Evolutionary conservation across 2,113 vertebrate species (phyloP), one percentile per base, ranked within the genome.

Genomic region (Nycticorax nycticorax): DNA sequence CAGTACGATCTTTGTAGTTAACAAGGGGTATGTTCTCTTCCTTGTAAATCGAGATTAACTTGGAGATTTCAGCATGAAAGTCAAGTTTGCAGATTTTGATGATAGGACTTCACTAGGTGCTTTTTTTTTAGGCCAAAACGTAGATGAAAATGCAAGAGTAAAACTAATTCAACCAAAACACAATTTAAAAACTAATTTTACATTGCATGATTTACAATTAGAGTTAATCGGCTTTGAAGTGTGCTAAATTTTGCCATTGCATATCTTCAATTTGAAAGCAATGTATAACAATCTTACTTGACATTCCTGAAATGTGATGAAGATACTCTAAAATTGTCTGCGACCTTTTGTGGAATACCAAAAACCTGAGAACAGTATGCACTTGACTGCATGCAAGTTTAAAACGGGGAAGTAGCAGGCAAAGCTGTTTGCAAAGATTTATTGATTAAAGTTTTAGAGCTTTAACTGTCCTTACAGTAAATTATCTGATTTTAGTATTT

Each of bases 281-380:
- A 4, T 30, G 3, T 33, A 1, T 45, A 71, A 43, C 10, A 37
- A 13, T 43, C 30, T 75, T 71, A 87, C 86, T 87, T 95, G 82
- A 96, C 89, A 95, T 95, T 96, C 88, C 92, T 95, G 82, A 92
- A 80, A 66, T 0, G 2, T 57, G 52, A n/a, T 66, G 32, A 78
- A 89, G 43, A 50, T 66, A 12, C 14, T 82, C 20, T 52, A 21
- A 45, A 85, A 77, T 52, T 64, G 19, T 53, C 81, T 91, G 78
- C 57, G 79, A 24, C 47, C 63, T 92, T 92, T 73, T 50, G 15
- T 77, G 62, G 41, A 66, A 28, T 79, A 89, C 64, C 50, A 53
- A n/a, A 91, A 73, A 45, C 71, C 74, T 45, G 66, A 72, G 66
- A 78, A 52, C 16, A 63, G 43, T 37, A 16, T 69, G 77, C 66